Evolutionary conservation across 2,797 vertebrate genomes (phyloP).

Genomic region (Acestrorhynchus altus): DNA sequence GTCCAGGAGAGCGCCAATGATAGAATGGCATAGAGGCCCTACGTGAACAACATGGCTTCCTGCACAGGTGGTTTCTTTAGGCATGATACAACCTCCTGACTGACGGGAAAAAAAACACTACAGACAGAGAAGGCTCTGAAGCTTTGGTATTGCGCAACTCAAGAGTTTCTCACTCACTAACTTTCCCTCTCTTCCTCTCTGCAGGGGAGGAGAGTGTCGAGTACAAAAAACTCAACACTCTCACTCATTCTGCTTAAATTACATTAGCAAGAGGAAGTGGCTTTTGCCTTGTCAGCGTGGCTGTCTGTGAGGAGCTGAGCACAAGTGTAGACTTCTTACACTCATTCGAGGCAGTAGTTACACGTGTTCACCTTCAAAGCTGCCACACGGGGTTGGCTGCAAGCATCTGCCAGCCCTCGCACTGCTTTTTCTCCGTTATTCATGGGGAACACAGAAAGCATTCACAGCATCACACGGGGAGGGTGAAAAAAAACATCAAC

Average conservation of each 20-base stretch:
- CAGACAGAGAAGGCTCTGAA: slow-evolving; percentile 1
- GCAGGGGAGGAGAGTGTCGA: not conserved
- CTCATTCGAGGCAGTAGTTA: slow-evolving; percentile 25
- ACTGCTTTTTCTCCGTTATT: slow-evolving; percentile 5
- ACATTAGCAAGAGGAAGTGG: slow-evolving; percentile 52
- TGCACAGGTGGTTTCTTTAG: slow-evolving; percentile 49
- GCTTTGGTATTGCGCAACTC: slow-evolving; percentile 18
- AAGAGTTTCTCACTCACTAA: not conserved
- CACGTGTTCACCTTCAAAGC: not conserved
- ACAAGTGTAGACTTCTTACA: slow-evolving; percentile 25
- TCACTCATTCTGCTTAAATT: slow-evolving; percentile 13
- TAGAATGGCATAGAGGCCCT: slow-evolving; percentile 56
- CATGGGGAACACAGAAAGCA: slow-evolving; percentile 53
- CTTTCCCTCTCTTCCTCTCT: slow-evolving; percentile 8
- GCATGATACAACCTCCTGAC: slow-evolving; percentile 26
- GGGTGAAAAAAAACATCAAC: slow-evolving; percentile 57
- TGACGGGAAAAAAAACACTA: slow-evolving; percentile 14
- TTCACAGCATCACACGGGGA: slow-evolving; percentile 59
- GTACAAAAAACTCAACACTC: not conserved
- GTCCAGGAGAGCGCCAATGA: slow-evolving; percentile 65
- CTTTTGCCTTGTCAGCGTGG: slow-evolving; percentile 24
- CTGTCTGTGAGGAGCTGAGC: not conserved
- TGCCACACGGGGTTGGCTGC: not conserved
- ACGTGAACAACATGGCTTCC: slow-evolving; percentile 67
- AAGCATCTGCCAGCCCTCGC: not conserved